Evolutionary conservation across 2,888 invertebrate species (phyloP).

Genomic region (Eupithecia subumbrata): DNA sequence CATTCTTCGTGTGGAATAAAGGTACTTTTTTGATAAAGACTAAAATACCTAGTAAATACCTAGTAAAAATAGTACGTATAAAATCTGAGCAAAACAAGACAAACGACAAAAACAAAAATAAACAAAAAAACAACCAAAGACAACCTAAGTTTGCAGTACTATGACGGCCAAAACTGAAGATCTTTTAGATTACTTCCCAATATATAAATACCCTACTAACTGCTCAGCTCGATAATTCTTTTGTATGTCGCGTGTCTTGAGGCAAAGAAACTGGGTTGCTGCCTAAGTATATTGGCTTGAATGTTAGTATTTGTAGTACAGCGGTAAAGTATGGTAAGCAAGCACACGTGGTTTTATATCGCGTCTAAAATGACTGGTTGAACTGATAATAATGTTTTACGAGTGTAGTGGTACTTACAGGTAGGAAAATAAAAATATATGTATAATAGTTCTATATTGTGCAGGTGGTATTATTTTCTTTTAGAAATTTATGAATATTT

Average conservation of each 20-base stretch:
- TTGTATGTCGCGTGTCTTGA: slow-evolving; percentile 17
- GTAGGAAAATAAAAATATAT: not conserved
- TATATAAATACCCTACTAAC: too few relatives aligned
- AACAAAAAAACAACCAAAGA: too few relatives aligned
- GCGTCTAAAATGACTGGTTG: not conserved
- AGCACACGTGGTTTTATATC: not conserved
- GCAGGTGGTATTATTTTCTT: not conserved
- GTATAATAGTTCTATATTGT: not conserved
- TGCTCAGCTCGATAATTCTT: slow-evolving; percentile 21
- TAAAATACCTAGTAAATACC: too few relatives aligned
- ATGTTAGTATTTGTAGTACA: not conserved
- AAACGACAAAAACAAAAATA: too few relatives aligned
- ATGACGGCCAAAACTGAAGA: not conserved
- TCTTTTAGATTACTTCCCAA: slow-evolving; percentile 35
- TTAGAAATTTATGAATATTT: not conserved
- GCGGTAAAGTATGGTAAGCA: not conserved
- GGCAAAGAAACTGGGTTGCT: slow-evolving; percentile 19
- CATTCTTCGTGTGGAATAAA: not conserved
- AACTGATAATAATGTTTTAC: slow-evolving; percentile 2
- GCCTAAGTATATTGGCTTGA: slow-evolving; percentile 6
- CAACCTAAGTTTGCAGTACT: not conserved
- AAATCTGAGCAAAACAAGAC: not conserved
- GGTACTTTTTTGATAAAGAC: too few relatives aligned
- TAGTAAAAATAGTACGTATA: not conserved
- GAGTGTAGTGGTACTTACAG: not conserved